A percentile compares a stretch with the other conserved stretches of the same genome.
These are phyloP conservation scores for Sebastes goodei DNA, from an alignment of 2,797 vertebrate species.

Conservation along the genomic window DNA sequence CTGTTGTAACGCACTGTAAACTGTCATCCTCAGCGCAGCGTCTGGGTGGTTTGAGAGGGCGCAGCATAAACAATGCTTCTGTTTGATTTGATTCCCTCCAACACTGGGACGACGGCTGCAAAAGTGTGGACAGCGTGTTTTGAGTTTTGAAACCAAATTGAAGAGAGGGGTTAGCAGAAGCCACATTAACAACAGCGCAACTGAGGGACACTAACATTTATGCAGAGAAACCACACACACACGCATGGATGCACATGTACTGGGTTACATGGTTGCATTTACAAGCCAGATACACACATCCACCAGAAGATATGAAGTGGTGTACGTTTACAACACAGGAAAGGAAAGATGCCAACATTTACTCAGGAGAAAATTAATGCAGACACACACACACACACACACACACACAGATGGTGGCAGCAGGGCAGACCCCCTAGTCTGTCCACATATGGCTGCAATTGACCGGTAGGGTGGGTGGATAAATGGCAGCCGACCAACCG, in stretches of 20 bases:
- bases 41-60: conserved; percentile 64
- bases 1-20: conserved; percentile 26
- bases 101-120: conserved; percentile 35
- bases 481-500: conserved; percentile 75
- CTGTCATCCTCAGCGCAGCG: not conserved
- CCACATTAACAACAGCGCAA: conserved; percentile 58
- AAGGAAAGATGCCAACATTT: conserved; percentile 46
- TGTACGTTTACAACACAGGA: conserved; percentile 30
- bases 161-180: conserved; percentile 51
- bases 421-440: conserved; percentile 74
- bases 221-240: conserved; percentile 40
- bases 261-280: conserved; percentile 5
- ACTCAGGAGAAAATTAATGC: conserved; percentile 36
- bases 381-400: conserved; percentile 47
- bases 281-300: not conserved
- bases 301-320: conserved; percentile 3
- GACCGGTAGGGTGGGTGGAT: conserved; percentile 74
- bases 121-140: conserved; percentile 55
- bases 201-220: conserved; percentile 64
- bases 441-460: conserved; percentile 84
- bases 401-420: conserved; percentile 48
- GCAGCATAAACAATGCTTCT: conserved; percentile 56
- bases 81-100: conserved; percentile 31
- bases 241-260: conserved; percentile 7
- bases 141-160: conserved; percentile 64